phyloP scores from a whole-genome alignment of 2,113 vertebrate genomes.

The Dasyurus viverrinus region DNA sequence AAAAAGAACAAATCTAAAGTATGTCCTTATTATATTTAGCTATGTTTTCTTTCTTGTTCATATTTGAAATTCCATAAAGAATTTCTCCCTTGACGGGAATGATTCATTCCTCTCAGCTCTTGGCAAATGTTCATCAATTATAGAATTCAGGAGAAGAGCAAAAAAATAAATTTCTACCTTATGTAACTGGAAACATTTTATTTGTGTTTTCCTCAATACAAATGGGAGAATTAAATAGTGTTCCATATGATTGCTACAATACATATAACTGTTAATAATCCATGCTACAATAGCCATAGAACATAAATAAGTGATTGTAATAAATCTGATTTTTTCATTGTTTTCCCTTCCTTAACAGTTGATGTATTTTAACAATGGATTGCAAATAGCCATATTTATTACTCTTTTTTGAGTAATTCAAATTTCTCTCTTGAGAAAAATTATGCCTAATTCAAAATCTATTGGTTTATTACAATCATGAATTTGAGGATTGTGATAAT shows the following conservation, averaged over 20 bases:
- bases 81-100: no score
- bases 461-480: background rate
- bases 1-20: background rate
- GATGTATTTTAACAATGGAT: slow-evolving; percentile 21
- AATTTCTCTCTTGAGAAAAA: background rate
- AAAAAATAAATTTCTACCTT: background rate
- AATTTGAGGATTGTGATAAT: slow-evolving; percentile 28
- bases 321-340: slow-evolving; percentile 38
- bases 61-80: no score
- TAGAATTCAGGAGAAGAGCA: background rate
- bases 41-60: no score
- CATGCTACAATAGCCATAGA: background rate
- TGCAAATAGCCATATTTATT: background rate
- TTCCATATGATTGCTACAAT: no score
- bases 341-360: background rate
- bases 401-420: slow-evolving; percentile 3
- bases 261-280: no score
- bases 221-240: slow-evolving; percentile 12
- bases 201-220: background rate
- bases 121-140: background rate
- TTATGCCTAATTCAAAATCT: slow-evolving; percentile 20
- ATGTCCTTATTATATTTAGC: no score
- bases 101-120: slow-evolving; percentile 37
- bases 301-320: slow-evolving; percentile 5
- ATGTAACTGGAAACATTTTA: background rate